Percentiles rank a stretch among this genome's conserved stretches.
These are phyloP conservation scores for Operophtera brumata DNA, from an alignment of 2,888 invertebrate genomes.

Conservation along the genomic window DNA sequence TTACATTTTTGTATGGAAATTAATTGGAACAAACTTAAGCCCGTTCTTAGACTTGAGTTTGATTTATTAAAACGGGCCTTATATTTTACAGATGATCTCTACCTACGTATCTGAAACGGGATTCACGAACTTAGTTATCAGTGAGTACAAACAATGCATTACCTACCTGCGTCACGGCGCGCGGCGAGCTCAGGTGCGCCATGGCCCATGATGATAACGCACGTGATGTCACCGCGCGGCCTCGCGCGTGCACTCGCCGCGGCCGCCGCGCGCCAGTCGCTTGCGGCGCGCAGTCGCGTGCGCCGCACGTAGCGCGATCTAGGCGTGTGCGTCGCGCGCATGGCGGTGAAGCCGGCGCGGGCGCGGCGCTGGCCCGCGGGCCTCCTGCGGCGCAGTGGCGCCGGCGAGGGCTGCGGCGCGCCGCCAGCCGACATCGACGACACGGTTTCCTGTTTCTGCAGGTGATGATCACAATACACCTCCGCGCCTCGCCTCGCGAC, in stretches of 20 bases:
- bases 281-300: slow-evolving; percentile 53
- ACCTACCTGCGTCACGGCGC: background rate
- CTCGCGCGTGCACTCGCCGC: slow-evolving; percentile 34
- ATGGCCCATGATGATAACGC: background rate
- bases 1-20: too few species aligned
- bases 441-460: slow-evolving; percentile 90
- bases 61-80: too few species aligned
- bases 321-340: slow-evolving; percentile 28
- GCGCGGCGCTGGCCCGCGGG: slow-evolving; percentile 48
- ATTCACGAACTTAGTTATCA: too few species aligned
- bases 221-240: slow-evolving; percentile 14
- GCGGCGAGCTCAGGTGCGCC: slow-evolving; percentile 16
- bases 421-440: slow-evolving; percentile 82
- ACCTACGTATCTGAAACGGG: too few species aligned
- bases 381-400: slow-evolving; percentile 64
- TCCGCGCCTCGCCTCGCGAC: background rate
- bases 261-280: slow-evolving; percentile 48
- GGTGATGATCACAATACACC: slow-evolving; percentile 70
- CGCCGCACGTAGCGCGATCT: slow-evolving; percentile 43
- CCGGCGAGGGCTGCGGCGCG: slow-evolving; percentile 63
- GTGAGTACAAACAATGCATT: too few species aligned
- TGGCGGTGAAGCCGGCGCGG: slow-evolving; percentile 43
- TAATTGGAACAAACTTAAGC: too few species aligned
- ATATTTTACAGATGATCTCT: too few species aligned
- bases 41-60: too few species aligned